Percentiles rank a stretch among this genome's conserved stretches.
Conservation (phyloP, 2,888 invertebrate species). For the Hydrotaea diabolus region DNA sequence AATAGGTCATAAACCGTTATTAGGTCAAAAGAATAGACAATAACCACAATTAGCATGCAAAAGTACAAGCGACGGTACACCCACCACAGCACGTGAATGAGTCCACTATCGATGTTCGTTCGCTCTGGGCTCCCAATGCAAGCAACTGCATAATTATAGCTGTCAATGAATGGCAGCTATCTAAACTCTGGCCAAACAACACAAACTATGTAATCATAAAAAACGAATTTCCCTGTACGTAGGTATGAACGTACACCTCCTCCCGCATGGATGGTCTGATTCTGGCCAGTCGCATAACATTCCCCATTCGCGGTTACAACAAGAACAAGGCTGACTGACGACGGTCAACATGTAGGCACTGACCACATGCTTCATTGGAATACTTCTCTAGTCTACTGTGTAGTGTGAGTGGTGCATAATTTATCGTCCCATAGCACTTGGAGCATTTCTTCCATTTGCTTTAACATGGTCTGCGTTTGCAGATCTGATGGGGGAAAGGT, state of each 20-base stretch:
- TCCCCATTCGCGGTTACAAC: background rate
- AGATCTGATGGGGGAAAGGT: background rate
- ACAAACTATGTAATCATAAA: background rate
- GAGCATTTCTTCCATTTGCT: background rate
- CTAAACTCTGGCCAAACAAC: conserved; percentile 23
- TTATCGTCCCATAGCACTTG: conserved; percentile 6
- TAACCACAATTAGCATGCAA: conserved; percentile 18
- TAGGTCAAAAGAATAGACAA: conserved; percentile 40
- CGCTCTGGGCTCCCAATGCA: background rate
- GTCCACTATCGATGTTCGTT: conserved; percentile 31
- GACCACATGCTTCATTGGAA: background rate
- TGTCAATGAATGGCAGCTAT: background rate
- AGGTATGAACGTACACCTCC: background rate
- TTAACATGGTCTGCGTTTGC: background rate
- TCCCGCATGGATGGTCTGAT: conserved; percentile 4
- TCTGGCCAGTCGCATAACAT: background rate
- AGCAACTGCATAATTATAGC: conserved; percentile 54
- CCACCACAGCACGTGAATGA: conserved; percentile 53
- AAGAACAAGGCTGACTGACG: conserved; percentile 26
- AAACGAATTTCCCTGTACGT: background rate
- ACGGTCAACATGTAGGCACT: background rate
- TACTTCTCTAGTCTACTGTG: background rate
- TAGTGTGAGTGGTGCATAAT: conserved; percentile 18
- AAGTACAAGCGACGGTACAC: background rate
- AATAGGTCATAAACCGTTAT: conserved; percentile 60